These are phyloP conservation scores for Sphaeridia pumilis DNA, from an alignment of 2,888 invertebrate species.

Conservation along the genomic window DNA sequence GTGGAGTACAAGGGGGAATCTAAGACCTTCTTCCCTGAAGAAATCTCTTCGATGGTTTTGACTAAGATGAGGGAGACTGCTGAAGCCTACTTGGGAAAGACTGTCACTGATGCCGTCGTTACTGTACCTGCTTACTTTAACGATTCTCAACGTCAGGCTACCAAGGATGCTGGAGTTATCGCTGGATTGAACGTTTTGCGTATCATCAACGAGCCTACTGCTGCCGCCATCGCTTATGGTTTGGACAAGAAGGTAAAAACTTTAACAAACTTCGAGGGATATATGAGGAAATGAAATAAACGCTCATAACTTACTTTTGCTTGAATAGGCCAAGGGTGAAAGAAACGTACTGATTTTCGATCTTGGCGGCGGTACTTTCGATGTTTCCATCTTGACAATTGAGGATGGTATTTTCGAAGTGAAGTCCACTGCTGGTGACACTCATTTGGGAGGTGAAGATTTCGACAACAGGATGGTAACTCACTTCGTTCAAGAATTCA, in stretches of 20 bases:
- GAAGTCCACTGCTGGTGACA: slow-evolving; percentile 50
- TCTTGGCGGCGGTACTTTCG: slow-evolving; percentile 56
- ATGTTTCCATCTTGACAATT: slow-evolving; percentile 55
- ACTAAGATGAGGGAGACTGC: slow-evolving; percentile 89
- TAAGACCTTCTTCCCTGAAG: slow-evolving; percentile 52
- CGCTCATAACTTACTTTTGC: not conserved
- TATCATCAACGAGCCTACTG: slow-evolving; percentile 84
- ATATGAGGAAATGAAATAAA: not conserved
- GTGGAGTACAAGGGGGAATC: slow-evolving; percentile 48
- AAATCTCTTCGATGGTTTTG: slow-evolving; percentile 54
- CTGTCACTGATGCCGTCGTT: slow-evolving; percentile 64
- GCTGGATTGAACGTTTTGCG: slow-evolving; percentile 76
- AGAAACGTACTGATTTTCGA: slow-evolving; percentile 52
- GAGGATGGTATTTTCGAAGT: slow-evolving; percentile 59
- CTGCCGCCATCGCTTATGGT: slow-evolving; percentile 76
- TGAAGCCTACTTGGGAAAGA: slow-evolving; percentile 74
- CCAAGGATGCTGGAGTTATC: slow-evolving; percentile 67
- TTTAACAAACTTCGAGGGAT: not conserved
- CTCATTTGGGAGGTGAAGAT: slow-evolving; percentile 44
- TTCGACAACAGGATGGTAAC: slow-evolving; percentile 45
- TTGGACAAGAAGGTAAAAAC: slow-evolving; percentile 44
- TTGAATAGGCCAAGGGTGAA: slow-evolving; percentile 38
- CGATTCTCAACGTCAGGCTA: slow-evolving; percentile 55
- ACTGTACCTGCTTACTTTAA: slow-evolving; percentile 72
- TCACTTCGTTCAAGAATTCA: slow-evolving; percentile 47